Conservation (phyloP, 2,888 invertebrate genomes). For the Gastrophysa polygoni region DNA sequence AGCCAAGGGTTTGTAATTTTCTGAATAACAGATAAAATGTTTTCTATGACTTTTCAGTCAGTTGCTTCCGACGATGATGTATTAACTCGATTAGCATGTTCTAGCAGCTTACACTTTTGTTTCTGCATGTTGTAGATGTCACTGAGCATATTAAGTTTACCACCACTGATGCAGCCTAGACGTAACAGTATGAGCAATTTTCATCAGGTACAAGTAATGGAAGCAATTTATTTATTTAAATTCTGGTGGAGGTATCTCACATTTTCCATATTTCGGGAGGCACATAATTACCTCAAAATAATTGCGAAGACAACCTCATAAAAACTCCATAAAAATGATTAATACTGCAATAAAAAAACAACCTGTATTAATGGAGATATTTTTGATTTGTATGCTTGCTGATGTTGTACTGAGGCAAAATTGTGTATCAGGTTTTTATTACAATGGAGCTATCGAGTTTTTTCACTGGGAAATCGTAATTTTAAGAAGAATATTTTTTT, state of each 20-base stretch:
- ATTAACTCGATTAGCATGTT: constrained; percentile 38
- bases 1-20: constrained; percentile 72
- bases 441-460: no score
- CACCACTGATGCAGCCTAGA: constrained; percentile 56
- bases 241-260: background rate
- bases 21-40: constrained; percentile 15
- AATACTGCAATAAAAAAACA: no score
- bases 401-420: no score
- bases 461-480: no score
- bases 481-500: no score
- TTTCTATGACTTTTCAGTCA: constrained; percentile 27
- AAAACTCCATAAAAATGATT: no score
- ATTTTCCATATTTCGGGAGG: background rate
- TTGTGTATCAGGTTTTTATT: no score
- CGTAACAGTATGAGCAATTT: constrained; percentile 61
- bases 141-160: constrained; percentile 56
- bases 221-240: background rate
- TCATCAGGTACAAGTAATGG: constrained; percentile 46
- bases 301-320: no score
- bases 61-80: constrained; percentile 2
- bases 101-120: constrained; percentile 38
- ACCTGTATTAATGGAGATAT: no score
- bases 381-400: no score
- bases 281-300: no score
- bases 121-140: constrained; percentile 60